phyloP scores from a whole-genome alignment of 92 coral and sea anemone species.

The Porites rus region DNA sequence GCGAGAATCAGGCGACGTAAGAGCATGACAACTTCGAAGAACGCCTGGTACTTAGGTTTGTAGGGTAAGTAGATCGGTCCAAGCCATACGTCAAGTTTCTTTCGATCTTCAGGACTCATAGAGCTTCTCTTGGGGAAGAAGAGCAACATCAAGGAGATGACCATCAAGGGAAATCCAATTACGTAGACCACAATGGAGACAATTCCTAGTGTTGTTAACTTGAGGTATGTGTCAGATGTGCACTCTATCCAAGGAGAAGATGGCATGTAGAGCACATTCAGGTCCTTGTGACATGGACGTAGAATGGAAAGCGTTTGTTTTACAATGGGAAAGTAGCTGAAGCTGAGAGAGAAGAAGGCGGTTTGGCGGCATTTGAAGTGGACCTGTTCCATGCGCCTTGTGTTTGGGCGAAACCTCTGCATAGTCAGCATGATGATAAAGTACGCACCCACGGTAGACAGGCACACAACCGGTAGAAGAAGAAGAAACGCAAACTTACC shows the following conservation, averaged over 20 bases:
- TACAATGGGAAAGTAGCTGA: constrained; percentile 80
- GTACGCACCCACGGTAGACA: constrained; percentile 38
- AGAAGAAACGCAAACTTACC: constrained; percentile 60
- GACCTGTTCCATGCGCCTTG: constrained; percentile 20
- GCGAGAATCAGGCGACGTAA: constrained; percentile 65
- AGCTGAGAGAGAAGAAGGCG: constrained; percentile 62
- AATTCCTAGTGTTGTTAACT: constrained; percentile 43
- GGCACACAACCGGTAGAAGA: constrained; percentile 57
- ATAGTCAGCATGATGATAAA: constrained; percentile 18
- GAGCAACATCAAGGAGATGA: constrained; percentile 14
- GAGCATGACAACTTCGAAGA: constrained; percentile 57
- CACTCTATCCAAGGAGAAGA: constrained; percentile 80
- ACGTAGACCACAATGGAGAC: constrained; percentile 60
- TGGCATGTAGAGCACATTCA: constrained; percentile 49
- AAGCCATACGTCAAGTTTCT: constrained; percentile 66
- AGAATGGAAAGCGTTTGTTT: constrained; percentile 57
- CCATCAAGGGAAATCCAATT: constrained; percentile 61
- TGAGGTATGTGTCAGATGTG: constrained; percentile 31
- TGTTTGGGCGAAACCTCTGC: constrained; percentile 25
- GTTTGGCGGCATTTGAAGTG: constrained; percentile 57
- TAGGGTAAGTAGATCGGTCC: constrained; percentile 69
- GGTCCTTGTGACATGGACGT: constrained; percentile 66
- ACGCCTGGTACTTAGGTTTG: constrained; percentile 48
- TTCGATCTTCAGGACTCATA: constrained; percentile 32
- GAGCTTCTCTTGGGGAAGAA: constrained; percentile 32